Evolutionary conservation across 2,888 invertebrate genomes (phyloP).

Genomic region (Cephus pulcher): DNA sequence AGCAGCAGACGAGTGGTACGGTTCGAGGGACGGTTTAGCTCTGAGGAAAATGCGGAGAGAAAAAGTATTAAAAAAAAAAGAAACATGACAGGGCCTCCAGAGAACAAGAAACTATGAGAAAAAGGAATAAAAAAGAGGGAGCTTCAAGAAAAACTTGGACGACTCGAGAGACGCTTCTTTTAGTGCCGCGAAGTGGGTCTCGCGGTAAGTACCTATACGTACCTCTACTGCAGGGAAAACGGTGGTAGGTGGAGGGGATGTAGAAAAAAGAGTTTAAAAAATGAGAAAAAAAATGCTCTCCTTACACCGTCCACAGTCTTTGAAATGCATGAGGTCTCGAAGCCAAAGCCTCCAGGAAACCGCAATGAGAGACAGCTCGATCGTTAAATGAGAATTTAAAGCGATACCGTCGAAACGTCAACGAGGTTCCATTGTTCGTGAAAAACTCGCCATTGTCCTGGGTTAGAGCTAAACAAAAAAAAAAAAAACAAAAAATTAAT

Average conservation of each 20-base stretch:
- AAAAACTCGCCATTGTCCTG: not conserved
- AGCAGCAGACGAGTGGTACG: not conserved
- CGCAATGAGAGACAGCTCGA: not conserved
- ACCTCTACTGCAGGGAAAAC: not conserved
- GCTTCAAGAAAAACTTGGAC: slow-evolving; percentile 15
- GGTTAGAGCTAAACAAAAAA: not conserved
- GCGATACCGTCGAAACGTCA: not conserved
- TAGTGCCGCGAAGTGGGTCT: slow-evolving; percentile 36
- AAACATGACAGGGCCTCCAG: not conserved
- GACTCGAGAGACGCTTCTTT: slow-evolving; percentile 29
- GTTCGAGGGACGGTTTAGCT: not conserved
- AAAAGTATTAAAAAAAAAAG: not conserved
- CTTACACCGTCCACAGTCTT: not conserved
- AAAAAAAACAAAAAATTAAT: not conserved
- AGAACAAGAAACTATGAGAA: slow-evolving; percentile 3
- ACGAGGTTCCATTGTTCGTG: not conserved
- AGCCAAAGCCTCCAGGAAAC: not conserved
- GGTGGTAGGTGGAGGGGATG: not conserved
- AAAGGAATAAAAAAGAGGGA: slow-evolving; percentile 10
- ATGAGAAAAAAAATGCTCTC: not conserved
- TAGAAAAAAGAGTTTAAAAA: not conserved
- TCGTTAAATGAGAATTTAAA: not conserved
- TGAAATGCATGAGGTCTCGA: not conserved
- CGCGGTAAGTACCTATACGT: not conserved
- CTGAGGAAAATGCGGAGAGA: not conserved